These are phyloP conservation scores for Apostichopus japonicus DNA, from an alignment of 35 echinoderm and acorn worm species.

Conservation along the genomic window DNA sequence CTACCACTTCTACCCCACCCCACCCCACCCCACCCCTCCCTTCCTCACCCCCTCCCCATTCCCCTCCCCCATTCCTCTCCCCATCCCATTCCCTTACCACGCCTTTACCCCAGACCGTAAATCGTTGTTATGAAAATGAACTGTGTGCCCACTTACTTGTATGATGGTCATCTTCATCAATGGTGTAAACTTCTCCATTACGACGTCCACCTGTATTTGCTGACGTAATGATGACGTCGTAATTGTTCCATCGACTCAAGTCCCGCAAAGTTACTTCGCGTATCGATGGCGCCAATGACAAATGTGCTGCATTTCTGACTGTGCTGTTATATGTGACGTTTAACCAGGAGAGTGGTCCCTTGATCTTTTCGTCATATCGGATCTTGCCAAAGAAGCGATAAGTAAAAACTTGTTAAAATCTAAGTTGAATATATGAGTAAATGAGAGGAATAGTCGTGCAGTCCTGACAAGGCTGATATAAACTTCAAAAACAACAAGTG, in stretches of 20 bases:
- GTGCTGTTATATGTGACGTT: background rate
- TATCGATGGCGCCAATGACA: background rate
- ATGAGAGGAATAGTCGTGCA: no score
- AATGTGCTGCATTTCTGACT: background rate
- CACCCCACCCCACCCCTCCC: no score
- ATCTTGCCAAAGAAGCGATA: background rate
- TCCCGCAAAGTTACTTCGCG: background rate
- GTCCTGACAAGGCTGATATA: no score
- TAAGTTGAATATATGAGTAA: no score
- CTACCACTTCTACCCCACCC: no score
- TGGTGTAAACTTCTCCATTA: background rate
- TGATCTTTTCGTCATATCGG: background rate
- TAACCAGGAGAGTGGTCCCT: background rate
- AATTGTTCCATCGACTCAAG: slow-evolving; percentile 21
- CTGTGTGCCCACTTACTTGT: background rate
- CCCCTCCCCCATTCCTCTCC: no score
- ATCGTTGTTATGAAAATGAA: no score
- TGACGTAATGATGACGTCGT: background rate
- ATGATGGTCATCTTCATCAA: background rate
- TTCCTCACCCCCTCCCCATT: no score
- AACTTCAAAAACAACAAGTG: no score
- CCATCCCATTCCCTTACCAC: no score
- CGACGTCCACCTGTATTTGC: background rate
- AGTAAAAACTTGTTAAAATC: background rate
- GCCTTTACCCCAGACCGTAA: no score